These are phyloP conservation scores for Apteryx owenii DNA, from an alignment of 2,113 vertebrate species.

Conservation along the genomic window DNA sequence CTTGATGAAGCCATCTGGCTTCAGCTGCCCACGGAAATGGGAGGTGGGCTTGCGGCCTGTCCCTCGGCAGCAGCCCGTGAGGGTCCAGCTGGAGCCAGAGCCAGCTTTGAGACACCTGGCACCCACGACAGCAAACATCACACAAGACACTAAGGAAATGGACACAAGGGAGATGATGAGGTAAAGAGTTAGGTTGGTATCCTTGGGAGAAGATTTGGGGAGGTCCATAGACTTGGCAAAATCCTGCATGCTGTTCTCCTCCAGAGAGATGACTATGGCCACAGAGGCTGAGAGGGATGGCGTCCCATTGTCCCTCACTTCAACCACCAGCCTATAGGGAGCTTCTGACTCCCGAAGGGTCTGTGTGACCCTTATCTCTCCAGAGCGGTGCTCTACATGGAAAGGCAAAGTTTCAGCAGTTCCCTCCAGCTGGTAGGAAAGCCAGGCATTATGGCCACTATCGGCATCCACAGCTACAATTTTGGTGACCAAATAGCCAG, in stretches of 20 bases:
- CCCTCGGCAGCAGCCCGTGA: slow-evolving; percentile 79
- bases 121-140: slow-evolving; percentile 80
- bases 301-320: slow-evolving; percentile 86
- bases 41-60: slow-evolving; percentile 78
- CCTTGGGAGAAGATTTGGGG: slow-evolving; percentile 69
- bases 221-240: slow-evolving; percentile 74
- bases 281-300: slow-evolving; percentile 80
- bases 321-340: slow-evolving; percentile 79
- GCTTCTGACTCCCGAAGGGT: slow-evolving; percentile 80
- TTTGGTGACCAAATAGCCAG: slow-evolving; percentile 86
- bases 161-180: slow-evolving; percentile 87
- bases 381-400: slow-evolving; percentile 81
- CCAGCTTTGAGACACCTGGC: slow-evolving; percentile 81
- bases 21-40: slow-evolving; percentile 86
- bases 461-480: slow-evolving; percentile 88
- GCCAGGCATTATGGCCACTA: slow-evolving; percentile 90
- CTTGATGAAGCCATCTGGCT: slow-evolving; percentile 89
- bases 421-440: slow-evolving; percentile 85
- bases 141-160: slow-evolving; percentile 83
- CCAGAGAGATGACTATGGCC: slow-evolving; percentile 79
- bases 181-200: slow-evolving; percentile 84
- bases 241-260: slow-evolving; percentile 78
- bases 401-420: slow-evolving; percentile 80
- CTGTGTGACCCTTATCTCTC: slow-evolving; percentile 84
- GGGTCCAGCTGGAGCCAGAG: slow-evolving; percentile 65